Percentiles rank a stretch among this genome's conserved stretches.
Evolutionary conservation across 2,888 invertebrate genomes (phyloP).

Genomic region (Drosophila anomelani): DNA sequence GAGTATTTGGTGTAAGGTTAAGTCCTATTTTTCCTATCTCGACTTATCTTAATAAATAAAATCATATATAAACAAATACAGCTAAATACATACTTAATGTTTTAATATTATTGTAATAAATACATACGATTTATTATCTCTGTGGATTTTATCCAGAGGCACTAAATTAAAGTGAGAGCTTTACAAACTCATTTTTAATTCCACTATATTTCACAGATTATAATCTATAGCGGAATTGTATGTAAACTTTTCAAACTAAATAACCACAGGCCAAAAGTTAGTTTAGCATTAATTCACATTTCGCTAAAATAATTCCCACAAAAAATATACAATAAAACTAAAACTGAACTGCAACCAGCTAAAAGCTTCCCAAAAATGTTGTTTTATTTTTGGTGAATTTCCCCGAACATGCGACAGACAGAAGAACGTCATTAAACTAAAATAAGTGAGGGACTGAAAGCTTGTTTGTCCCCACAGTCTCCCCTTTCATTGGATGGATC

Average conservation of each 20-base stretch:
- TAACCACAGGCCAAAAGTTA: not conserved
- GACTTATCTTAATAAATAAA: not conserved
- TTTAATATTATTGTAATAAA: too few relatives aligned
- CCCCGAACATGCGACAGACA: conserved; percentile 42
- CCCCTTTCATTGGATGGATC: conserved; percentile 10
- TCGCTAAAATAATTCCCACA: not conserved
- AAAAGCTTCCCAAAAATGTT: conserved; percentile 2
- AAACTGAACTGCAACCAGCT: conserved; percentile 6
- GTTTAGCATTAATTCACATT: not conserved
- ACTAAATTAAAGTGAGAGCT: too few relatives aligned
- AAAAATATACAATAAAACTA: conserved; percentile 10
- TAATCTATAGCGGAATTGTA: not conserved
- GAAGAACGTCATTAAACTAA: conserved; percentile 68
- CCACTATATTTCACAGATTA: not conserved
- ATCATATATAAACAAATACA: not conserved
- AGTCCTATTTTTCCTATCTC: not conserved
- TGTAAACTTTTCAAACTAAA: not conserved
- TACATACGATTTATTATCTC: too few relatives aligned
- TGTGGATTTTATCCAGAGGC: not conserved
- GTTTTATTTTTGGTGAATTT: conserved; percentile 6
- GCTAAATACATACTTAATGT: too few relatives aligned
- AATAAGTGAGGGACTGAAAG: conserved; percentile 52
- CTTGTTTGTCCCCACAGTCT: conserved; percentile 12
- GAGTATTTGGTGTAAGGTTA: not conserved
- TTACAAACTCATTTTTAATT: not conserved